Evolutionary conservation across 2,797 vertebrate genomes (phyloP).

Genomic region (Huso huso): DNA sequence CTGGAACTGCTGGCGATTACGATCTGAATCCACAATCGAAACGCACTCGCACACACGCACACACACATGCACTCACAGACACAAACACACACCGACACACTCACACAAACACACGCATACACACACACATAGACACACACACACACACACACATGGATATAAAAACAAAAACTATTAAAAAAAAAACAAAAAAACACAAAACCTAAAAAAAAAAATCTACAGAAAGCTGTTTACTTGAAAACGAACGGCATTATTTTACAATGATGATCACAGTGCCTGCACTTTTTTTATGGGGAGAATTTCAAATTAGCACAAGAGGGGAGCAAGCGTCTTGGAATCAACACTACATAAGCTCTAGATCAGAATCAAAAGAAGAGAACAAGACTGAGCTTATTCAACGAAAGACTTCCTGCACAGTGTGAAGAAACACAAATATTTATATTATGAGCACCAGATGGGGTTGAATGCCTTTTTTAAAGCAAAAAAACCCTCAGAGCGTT

Average conservation of each 20-base stretch:
- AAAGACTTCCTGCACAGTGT: not conserved
- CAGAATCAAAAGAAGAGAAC: slow-evolving; percentile 33
- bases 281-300: slow-evolving; percentile 46
- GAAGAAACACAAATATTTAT: slow-evolving; percentile 28
- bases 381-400: no score
- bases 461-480: slow-evolving; percentile 1
- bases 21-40: slow-evolving; percentile 21
- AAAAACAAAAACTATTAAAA: not conserved
- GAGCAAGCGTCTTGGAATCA: slow-evolving; percentile 19
- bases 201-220: slow-evolving; percentile 23
- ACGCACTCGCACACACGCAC: slow-evolving; percentile 18
- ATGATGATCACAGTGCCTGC: slow-evolving; percentile 59
- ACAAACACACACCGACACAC: slow-evolving; percentile 2
- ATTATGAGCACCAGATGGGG: slow-evolving; percentile 45
- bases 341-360: slow-evolving; percentile 36
- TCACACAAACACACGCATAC: no score
- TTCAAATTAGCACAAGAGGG: slow-evolving; percentile 18
- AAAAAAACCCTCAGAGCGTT: slow-evolving; percentile 29
- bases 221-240: slow-evolving; percentile 50
- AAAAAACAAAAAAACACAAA: slow-evolving; percentile 20
- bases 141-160: no score
- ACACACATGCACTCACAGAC: slow-evolving; percentile 16
- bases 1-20: slow-evolving; percentile 63
- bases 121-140: no score
- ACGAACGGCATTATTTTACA: slow-evolving; percentile 39